Evolutionary conservation across 2,888 invertebrate genomes (phyloP).

Genomic region (Nudaria mundana): DNA sequence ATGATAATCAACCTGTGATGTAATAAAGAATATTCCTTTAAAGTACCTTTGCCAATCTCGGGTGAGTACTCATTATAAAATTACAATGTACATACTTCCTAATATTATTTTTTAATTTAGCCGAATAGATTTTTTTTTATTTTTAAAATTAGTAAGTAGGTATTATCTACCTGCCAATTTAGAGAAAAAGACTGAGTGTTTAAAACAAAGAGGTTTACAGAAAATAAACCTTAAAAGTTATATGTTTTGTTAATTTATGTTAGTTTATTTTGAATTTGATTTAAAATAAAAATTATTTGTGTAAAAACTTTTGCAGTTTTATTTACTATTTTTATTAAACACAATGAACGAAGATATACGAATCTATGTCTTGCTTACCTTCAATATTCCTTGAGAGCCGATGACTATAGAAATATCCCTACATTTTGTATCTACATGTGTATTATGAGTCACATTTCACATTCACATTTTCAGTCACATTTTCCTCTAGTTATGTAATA

Average conservation of each 20-base stretch:
- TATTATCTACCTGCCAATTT: slow-evolving; percentile 8
- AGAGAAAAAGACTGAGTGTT: slow-evolving; percentile 15
- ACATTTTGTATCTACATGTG: background rate
- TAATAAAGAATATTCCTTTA: too few species aligned
- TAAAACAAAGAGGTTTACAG: slow-evolving; percentile 12
- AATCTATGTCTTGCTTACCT: slow-evolving; percentile 10
- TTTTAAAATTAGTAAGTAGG: slow-evolving; percentile 12
- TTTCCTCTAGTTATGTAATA: too few species aligned
- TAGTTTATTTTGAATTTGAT: slow-evolving; percentile 10
- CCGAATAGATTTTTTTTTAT: slow-evolving; percentile 8
- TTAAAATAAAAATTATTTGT: slow-evolving; percentile 4
- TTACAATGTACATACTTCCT: slow-evolving; percentile 5
- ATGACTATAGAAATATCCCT: background rate
- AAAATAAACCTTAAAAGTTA: slow-evolving; percentile 11
- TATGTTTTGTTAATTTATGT: slow-evolving; percentile 11
- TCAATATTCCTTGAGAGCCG: background rate
- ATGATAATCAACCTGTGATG: background rate
- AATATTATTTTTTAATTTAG: slow-evolving; percentile 15
- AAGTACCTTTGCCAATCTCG: slow-evolving; percentile 13
- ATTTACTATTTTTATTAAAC: slow-evolving; percentile 17
- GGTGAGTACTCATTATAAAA: slow-evolving; percentile 12
- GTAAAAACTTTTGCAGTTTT: slow-evolving; percentile 19
- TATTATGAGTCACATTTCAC: background rate
- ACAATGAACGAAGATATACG: slow-evolving; percentile 19
- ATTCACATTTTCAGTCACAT: too few species aligned